Base-by-base conservation (phyloP, 2,113 vertebrate genomes). In the Connochaetes taurinus region DNA sequence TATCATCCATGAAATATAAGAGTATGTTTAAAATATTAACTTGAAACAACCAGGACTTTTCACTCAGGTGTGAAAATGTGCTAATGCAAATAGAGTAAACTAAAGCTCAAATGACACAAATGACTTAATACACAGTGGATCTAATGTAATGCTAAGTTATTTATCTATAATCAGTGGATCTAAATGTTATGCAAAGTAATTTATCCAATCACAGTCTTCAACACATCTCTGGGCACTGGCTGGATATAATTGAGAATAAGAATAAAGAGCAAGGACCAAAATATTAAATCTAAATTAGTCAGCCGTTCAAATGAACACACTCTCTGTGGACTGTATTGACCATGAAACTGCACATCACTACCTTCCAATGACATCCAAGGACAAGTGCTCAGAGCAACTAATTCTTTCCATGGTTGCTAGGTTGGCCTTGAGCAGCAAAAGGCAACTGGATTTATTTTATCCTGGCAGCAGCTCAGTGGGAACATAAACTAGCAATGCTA, bases 391-490 rank as follows among this genome's bases (percentile, higher is more conserved):
- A 67, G 67, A 94, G 85, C 55, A 93, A 83, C 89, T 81, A 84
- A 0, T 96, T 98, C 92, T 97, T 94, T 93, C 74, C 97, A 87
- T 83, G 29, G 87, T 94, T 96, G 45, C 25, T 91, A 45, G 82
- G 43, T 74, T 97, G 84, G 97, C 94, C 95, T 97, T 97, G 95
- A 97, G 87, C 92, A 95, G 86, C 94, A 97, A 71, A 7, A 58
- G 95, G 43, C 93, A 91, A 78, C 86, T 97, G 97, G 96, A 97
- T 97, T 97, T 97, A 97, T 98, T 94, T 97, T 85, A 50, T 25
- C 93, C 83, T 97, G 96, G 67, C 95, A 95, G 96, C 67, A 97
- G 33, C 71, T 83, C 84, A 90, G 57, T 95, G 97, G 92, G 94
- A 98, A 98, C 97, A 96, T 92, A 98, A 95, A 98, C 94, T 92